These are phyloP conservation scores for Phataginus tetradactyla DNA, from an alignment of 2,797 vertebrate species.

Conservation along the genomic window DNA sequence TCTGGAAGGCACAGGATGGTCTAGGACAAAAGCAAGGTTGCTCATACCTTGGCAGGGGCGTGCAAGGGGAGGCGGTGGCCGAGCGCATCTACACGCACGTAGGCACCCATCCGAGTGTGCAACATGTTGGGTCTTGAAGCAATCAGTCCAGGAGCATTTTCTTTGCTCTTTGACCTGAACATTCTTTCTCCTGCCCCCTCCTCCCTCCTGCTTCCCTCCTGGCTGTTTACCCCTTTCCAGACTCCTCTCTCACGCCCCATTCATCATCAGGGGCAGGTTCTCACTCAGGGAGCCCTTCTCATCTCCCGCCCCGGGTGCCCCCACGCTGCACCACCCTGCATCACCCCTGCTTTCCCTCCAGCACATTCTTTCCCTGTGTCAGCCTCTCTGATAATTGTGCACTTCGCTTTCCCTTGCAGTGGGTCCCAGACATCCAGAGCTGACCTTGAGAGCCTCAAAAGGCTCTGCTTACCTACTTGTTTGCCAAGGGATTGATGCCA, in stretches of 20 bases:
- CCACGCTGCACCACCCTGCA: background rate
- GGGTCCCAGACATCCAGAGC: too few relatives aligned
- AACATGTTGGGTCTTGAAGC: constrained; percentile 11
- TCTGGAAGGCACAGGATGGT: background rate
- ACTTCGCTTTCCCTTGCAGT: background rate
- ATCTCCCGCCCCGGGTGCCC: constrained; percentile 49
- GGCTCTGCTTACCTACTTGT: background rate
- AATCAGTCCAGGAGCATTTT: constrained; percentile 45
- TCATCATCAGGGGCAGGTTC: constrained; percentile 62
- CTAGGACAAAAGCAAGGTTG: background rate
- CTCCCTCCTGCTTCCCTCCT: constrained; percentile 42
- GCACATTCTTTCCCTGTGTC: constrained; percentile 48
- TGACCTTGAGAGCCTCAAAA: background rate
- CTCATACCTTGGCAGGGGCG: background rate
- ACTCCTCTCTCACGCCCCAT: constrained; percentile 74
- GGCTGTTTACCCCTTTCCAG: constrained; percentile 70
- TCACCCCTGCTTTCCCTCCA: background rate
- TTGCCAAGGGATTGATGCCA: background rate
- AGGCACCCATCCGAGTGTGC: background rate
- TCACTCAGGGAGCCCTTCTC: constrained; percentile 67
- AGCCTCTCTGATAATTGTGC: background rate
- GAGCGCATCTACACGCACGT: background rate
- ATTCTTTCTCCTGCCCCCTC: constrained; percentile 67
- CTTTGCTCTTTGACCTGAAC: constrained; percentile 70
- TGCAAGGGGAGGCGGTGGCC: background rate